Percentiles rank a stretch among this genome's conserved stretches.
Evolutionary conservation across 2,113 vertebrate genomes (phyloP).

Genomic region (Ammodytes dubius): DNA sequence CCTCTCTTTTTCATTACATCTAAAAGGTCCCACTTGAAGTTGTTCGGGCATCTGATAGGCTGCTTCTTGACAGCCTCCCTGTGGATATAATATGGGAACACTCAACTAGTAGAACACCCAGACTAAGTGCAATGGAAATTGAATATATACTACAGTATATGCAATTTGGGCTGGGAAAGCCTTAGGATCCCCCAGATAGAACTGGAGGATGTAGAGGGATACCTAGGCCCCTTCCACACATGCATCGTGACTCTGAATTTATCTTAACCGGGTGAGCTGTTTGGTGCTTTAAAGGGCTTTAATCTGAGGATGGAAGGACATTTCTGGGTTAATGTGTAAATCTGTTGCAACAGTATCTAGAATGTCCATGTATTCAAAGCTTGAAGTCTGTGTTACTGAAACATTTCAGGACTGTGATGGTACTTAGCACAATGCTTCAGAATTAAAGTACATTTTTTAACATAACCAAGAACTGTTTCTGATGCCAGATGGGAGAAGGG

Average conservation of each 20-base stretch:
- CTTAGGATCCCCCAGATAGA: background rate
- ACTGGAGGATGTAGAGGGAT: background rate
- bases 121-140: background rate
- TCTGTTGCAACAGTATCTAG: no score
- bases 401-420: background rate
- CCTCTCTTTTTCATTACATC: conserved; percentile 5
- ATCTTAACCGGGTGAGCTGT: no score
- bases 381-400: background rate
- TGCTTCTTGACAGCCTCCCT: conserved; percentile 9
- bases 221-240: background rate
- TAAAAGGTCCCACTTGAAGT: conserved; percentile 22
- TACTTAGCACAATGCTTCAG: background rate
- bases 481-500: background rate
- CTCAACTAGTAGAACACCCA: background rate
- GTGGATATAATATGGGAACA: background rate
- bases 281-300: no score
- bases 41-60: conserved; percentile 26
- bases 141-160: background rate
- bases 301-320: background rate
- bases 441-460: background rate
- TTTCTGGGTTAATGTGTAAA: background rate
- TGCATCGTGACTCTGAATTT: no score
- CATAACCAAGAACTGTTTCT: background rate
- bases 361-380: background rate
- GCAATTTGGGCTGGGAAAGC: conserved; percentile 1